Conservation (phyloP, 1,140 invertebrate species). For the Drosophila burlai region DNA sequence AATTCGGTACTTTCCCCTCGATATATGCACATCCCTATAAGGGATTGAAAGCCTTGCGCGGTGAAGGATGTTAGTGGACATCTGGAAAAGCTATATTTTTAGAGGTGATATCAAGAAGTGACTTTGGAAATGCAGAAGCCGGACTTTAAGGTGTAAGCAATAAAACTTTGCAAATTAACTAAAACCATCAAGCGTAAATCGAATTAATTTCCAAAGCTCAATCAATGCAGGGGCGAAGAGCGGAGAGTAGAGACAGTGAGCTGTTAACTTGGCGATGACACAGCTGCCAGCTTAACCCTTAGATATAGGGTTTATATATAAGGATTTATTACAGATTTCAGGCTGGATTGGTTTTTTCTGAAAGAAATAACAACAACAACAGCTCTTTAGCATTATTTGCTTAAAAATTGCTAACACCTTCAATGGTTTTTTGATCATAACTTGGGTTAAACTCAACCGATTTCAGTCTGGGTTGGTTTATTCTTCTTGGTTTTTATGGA, state of each 20-base stretch:
- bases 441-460: no score
- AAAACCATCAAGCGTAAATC: slow-evolving; percentile 64
- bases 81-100: background rate
- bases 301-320: no score
- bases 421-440: no score
- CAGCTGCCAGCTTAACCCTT: slow-evolving; percentile 44
- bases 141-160: background rate
- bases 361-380: no score
- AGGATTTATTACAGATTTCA: no score
- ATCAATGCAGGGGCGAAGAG: slow-evolving; percentile 17
- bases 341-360: no score
- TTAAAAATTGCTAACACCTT: no score
- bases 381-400: no score
- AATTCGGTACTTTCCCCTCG: background rate
- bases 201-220: slow-evolving; percentile 61
- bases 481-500: no score
- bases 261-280: slow-evolving; percentile 49
- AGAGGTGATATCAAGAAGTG: background rate
- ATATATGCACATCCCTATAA: background rate
- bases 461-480: no score
- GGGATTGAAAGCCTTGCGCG: background rate
- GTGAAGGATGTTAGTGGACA: background rate
- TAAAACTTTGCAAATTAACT: slow-evolving; percentile 55
- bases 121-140: background rate
- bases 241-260: background rate